phyloP scores from a whole-genome alignment of 2,888 invertebrate species.

The Dynastes maya region DNA sequence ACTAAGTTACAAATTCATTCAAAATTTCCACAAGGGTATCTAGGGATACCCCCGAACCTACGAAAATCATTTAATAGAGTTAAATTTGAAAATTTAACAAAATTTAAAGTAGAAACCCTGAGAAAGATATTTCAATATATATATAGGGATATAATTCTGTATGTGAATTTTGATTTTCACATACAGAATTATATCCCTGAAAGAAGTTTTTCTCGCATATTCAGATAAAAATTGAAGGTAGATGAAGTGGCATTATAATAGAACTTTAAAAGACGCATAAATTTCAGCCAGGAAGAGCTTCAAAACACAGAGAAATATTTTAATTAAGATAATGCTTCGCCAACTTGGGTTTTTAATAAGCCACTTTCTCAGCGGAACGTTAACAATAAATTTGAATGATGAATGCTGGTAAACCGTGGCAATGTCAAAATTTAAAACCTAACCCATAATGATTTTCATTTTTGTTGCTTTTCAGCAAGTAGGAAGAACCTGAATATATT shows the following conservation, averaged over 20 bases:
- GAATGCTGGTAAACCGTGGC: slow-evolving; percentile 5
- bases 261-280: slow-evolving; percentile 30
- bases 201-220: no score
- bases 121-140: no score
- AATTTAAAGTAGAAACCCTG: no score
- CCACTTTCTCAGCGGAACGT: slow-evolving; percentile 16
- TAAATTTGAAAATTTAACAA: no score
- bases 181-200: no score
- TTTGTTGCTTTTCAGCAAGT: neutral
- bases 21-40: no score
- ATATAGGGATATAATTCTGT: no score
- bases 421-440: neutral
- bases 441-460: neutral
- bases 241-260: slow-evolving; percentile 5
- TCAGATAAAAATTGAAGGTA: neutral
- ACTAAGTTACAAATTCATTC: no score
- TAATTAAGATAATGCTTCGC: slow-evolving; percentile 37
- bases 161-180: no score
- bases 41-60: no score
- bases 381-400: slow-evolving; percentile 30
- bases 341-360: slow-evolving; percentile 40
- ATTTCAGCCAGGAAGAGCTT: slow-evolving; percentile 7
- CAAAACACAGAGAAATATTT: slow-evolving; percentile 35
- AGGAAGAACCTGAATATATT: neutral
- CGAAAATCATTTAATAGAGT: no score